These are phyloP conservation scores for Acronicta alni DNA, from an alignment of 2,888 invertebrate genomes.

Conservation along the genomic window DNA sequence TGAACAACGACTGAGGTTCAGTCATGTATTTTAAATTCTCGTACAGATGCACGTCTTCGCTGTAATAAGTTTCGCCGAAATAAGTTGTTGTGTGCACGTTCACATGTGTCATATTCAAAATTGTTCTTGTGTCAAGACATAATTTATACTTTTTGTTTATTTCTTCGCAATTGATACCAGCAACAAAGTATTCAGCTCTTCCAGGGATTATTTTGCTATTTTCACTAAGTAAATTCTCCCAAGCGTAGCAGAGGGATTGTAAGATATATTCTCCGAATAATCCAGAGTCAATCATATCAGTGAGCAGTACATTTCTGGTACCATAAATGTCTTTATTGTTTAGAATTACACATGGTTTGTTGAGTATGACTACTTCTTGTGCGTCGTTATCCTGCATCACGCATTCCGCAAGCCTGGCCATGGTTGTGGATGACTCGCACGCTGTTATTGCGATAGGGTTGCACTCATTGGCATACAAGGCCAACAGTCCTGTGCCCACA, in stretches of 20 bases:
- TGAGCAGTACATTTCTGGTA: slow-evolving; percentile 29
- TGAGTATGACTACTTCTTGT: slow-evolving; percentile 22
- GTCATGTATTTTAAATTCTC: slow-evolving; percentile 42
- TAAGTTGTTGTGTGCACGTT: slow-evolving; percentile 33
- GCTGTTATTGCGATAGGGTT: slow-evolving; percentile 70
- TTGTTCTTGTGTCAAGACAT: slow-evolving; percentile 7
- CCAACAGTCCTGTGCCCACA: slow-evolving; percentile 78
- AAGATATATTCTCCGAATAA: slow-evolving; percentile 74
- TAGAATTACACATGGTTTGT: slow-evolving; percentile 22
- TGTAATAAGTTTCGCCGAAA: slow-evolving; percentile 28
- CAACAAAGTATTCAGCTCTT: slow-evolving; percentile 40
- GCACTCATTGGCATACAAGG: slow-evolving; percentile 88
- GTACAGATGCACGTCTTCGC: slow-evolving; percentile 43
- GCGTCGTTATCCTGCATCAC: slow-evolving; percentile 38
- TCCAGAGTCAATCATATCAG: slow-evolving; percentile 39
- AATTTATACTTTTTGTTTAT: slow-evolving; percentile 35
- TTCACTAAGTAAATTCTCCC: slow-evolving; percentile 68
- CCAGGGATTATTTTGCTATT: slow-evolving; percentile 36
- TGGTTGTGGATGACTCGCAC: slow-evolving; percentile 28
- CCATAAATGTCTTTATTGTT: slow-evolving; percentile 26
- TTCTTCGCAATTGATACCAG: slow-evolving; percentile 33
- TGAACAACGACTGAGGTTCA: slow-evolving; percentile 39
- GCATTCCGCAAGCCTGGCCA: slow-evolving; percentile 34
- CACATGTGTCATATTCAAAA: slow-evolving; percentile 26
- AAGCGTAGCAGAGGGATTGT: slow-evolving; percentile 90